Conservation (phyloP, 2,888 invertebrate genomes). For the Aporophyla nigra region DNA sequence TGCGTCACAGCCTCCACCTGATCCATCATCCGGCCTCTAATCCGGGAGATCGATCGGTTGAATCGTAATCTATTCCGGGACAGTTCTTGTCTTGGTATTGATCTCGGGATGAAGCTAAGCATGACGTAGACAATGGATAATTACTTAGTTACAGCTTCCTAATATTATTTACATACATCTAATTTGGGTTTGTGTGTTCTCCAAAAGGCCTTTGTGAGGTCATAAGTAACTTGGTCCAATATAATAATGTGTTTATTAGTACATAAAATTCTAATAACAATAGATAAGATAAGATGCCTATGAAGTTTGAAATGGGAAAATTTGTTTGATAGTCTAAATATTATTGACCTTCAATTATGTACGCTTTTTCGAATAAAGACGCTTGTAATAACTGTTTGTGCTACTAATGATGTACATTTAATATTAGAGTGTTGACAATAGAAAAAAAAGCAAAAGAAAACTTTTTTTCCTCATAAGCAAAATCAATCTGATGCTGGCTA, state of each 20-base stretch:
- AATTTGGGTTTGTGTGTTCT: background rate
- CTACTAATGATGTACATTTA: background rate
- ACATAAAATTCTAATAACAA: background rate
- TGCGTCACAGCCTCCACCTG: slow-evolving; percentile 49
- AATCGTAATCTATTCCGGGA: slow-evolving; percentile 35
- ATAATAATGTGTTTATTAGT: no score
- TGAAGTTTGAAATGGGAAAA: background rate
- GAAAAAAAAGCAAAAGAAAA: background rate
- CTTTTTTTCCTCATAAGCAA: background rate
- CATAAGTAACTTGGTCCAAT: background rate
- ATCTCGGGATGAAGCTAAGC: background rate
- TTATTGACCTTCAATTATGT: background rate
- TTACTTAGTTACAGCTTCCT: background rate
- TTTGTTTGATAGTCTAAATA: background rate
- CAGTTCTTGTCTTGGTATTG: slow-evolving; percentile 7
- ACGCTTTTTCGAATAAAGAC: background rate
- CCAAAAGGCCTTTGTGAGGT: background rate
- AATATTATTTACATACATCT: background rate
- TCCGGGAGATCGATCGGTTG: slow-evolving; percentile 41
- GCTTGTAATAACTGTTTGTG: background rate
- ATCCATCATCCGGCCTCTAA: slow-evolving; percentile 47
- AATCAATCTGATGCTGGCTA: background rate
- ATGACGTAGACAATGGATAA: background rate
- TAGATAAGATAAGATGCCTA: no score
- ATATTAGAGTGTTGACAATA: background rate